Percentiles rank a stretch among this genome's conserved stretches.
Evolutionary conservation across 2,888 invertebrate genomes (phyloP).

Genomic region (Himalopsyche kuldschensis): DNA sequence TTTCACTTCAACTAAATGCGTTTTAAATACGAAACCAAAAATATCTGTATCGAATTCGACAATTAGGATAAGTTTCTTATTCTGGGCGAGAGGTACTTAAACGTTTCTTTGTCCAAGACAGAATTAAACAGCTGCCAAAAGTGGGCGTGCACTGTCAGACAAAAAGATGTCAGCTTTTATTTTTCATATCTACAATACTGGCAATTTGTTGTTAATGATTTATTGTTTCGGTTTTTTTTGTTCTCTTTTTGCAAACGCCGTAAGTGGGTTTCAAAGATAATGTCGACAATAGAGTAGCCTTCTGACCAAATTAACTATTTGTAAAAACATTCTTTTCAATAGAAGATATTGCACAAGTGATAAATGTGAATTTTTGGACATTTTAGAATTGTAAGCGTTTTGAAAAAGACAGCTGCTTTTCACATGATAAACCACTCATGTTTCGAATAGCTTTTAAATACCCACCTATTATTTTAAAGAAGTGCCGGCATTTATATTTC

Average conservation of each 20-base stretch:
- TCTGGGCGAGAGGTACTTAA: not conserved
- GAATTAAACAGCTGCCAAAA: not conserved
- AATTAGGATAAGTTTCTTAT: not conserved
- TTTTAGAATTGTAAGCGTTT: not conserved
- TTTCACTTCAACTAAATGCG: not conserved
- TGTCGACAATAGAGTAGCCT: not conserved
- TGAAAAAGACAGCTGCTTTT: not conserved
- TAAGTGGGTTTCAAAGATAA: not conserved
- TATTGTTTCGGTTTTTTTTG: not conserved
- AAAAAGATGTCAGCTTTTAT: not conserved
- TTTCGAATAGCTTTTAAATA: too few relatives aligned
- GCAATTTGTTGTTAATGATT: not conserved
- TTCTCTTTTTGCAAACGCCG: not conserved
- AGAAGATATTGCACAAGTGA: not conserved
- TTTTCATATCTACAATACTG: not conserved
- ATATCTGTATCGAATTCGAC: not conserved
- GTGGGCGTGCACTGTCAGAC: not conserved
- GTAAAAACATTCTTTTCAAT: not conserved
- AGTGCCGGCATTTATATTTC: too few relatives aligned
- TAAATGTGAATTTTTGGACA: not conserved
- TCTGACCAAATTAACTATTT: not conserved
- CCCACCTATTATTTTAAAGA: too few relatives aligned
- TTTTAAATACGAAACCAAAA: not conserved
- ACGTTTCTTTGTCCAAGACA: not conserved
- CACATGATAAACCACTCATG: not conserved